Evolutionary conservation across 1,140 invertebrate species (phyloP), one percentile per base, ranked within the genome.

Genomic region (Holcopasites calliopsidis): DNA sequence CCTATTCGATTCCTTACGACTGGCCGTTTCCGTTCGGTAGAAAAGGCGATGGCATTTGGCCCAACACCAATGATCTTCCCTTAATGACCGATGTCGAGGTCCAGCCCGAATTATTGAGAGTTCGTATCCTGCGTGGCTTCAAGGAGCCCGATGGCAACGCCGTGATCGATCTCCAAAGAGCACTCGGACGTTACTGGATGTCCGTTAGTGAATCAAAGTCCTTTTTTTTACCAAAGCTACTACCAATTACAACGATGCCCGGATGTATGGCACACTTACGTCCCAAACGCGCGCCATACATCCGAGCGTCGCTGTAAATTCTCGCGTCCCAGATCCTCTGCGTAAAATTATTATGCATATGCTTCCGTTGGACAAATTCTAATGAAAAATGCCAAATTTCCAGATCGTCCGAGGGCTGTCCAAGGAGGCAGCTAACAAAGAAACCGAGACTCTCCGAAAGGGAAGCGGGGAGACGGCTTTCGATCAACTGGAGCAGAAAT

Each of bases 11-110:
- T 74, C 83, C 86, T 0, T 87, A 88, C 66, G 71, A 88, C 60
- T 88, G 83, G 85, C 62, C 83, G 42, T 88, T 89, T 78, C 88
- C 88, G 57, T 89, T 88, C 70, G 88, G 86, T 26, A 86, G 76
- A 77, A 80, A 77, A 62, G 84, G 80, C 35, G 70, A 83, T 47
- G 83, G 78, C 71, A 83, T 86, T 75, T 55, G 64, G 52, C 70
- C 84, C 62, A 74, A 81, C 61, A 84, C 66, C n/a, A 77, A 62
- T 44, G 77, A 87, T 33, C 54, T 55, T 23, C 68, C 77, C 55
- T 68, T 83, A 55, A 78, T 72, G 47, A 60, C 26, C 44, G 16
- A 33, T 33, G 60, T 47, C 28, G 76, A 79, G 35, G 49, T 44
- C 21, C 1, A 69, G 31, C 69, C 62, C 1, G 70, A 64, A 64